Conservation (phyloP, 2,113 vertebrate genomes). For the Rhea pennata region DNA sequence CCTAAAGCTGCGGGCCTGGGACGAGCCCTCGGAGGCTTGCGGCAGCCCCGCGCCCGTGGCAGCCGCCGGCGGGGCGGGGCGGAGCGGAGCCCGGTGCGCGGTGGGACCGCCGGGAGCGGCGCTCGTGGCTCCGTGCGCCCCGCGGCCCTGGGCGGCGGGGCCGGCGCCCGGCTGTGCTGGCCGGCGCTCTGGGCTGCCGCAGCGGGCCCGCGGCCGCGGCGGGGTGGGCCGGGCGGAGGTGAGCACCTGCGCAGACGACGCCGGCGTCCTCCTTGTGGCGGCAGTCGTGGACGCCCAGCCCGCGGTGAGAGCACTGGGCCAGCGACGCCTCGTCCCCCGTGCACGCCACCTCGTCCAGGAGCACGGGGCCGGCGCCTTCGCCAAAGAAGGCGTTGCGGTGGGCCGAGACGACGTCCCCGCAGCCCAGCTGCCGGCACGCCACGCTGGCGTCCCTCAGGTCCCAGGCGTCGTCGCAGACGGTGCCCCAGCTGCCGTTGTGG, state of each 20-base stretch:
- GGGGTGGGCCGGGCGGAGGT: not conserved
- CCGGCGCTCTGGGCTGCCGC: too few relatives aligned
- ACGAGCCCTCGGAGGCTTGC: too few relatives aligned
- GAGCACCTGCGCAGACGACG: slow-evolving; percentile 76
- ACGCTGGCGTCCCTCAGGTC: not conserved
- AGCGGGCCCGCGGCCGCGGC: too few relatives aligned
- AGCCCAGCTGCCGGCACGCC: slow-evolving; percentile 50
- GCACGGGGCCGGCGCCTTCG: slow-evolving; percentile 78
- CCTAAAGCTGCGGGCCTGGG: too few relatives aligned
- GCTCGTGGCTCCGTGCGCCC: too few relatives aligned
- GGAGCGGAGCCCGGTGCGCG: too few relatives aligned
- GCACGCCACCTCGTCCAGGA: slow-evolving; percentile 80
- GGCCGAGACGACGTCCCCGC: not conserved
- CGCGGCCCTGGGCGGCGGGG: too few relatives aligned
- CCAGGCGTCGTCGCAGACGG: slow-evolving; percentile 42
- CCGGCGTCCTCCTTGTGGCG: slow-evolving; percentile 84
- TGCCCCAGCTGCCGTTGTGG: slow-evolving; percentile 4
- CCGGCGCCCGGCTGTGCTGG: too few relatives aligned
- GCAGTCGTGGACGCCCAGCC: slow-evolving; percentile 83
- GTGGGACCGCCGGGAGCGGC: too few relatives aligned
- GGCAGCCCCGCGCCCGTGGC: too few relatives aligned
- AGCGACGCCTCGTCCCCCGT: slow-evolving; percentile 78
- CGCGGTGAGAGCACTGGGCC: slow-evolving; percentile 77
- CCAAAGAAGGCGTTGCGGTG: slow-evolving; percentile 71
- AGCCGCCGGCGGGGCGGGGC: too few relatives aligned